phyloP scores from a whole-genome alignment of 2,113 vertebrate species.

The Scomber scombrus region DNA sequence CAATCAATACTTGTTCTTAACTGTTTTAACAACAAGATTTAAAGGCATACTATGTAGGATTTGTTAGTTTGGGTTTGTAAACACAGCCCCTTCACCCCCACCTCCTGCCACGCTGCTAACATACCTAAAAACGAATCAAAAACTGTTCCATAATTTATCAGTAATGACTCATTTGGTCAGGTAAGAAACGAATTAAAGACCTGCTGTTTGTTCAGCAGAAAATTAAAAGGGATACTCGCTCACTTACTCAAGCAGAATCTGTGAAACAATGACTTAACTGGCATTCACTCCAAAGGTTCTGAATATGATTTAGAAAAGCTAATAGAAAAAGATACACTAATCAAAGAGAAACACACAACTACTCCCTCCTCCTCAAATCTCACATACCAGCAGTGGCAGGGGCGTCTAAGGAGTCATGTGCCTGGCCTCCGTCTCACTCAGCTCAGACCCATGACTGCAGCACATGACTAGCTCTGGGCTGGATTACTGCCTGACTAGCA shows the following conservation, averaged over 20 bases:
- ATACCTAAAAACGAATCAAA: too few relatives aligned
- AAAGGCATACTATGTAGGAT: too few relatives aligned
- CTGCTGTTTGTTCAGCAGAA: too few relatives aligned
- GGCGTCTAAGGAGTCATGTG: conserved; percentile 75
- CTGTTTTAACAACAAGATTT: too few relatives aligned
- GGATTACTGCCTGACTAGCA: conserved; percentile 74
- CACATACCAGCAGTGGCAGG: conserved; percentile 54
- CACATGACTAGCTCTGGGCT: conserved; percentile 81
- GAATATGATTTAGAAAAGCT: not conserved
- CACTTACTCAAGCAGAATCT: not conserved
- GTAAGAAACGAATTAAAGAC: not conserved
- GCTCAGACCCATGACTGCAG: conserved; percentile 81
- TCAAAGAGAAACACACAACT: not conserved
- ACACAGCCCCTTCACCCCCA: too few relatives aligned
- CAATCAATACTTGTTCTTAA: too few relatives aligned
- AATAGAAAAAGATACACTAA: not conserved
- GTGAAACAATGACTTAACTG: too few relatives aligned
- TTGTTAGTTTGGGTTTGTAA: too few relatives aligned
- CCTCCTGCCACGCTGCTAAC: too few relatives aligned
- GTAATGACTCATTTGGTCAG: not conserved
- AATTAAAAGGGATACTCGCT: not conserved
- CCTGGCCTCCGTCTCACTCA: conserved; percentile 66
- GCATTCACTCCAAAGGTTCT: not conserved
- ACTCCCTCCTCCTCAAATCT: conserved; percentile 15
- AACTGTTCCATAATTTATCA: not conserved